Percentiles rank a stretch among this genome's conserved stretches.
These are phyloP conservation scores for Xanthostigma xanthostigma DNA, from an alignment of 2,888 invertebrate genomes.

Conservation along the genomic window DNA sequence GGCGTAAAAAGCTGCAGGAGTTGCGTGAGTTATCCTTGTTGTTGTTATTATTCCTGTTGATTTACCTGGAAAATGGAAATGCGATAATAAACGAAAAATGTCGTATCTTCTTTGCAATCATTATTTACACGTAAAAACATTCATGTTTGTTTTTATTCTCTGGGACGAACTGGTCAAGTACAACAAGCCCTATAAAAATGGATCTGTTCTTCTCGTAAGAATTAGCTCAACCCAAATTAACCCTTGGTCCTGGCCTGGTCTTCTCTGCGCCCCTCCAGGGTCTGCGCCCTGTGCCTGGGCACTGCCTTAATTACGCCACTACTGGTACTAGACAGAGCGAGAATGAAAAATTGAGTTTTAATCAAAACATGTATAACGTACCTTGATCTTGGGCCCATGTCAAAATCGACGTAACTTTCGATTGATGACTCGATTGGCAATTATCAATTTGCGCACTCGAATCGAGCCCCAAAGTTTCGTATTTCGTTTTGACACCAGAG, in stretches of 20 bases:
- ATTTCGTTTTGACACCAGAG: constrained; percentile 54
- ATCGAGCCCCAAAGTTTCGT: constrained; percentile 48
- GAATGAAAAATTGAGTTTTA: no score
- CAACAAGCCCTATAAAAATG: no score
- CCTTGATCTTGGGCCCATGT: constrained; percentile 51
- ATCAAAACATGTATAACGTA: constrained; percentile 15
- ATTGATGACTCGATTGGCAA: constrained; percentile 40
- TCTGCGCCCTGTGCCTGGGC: no score
- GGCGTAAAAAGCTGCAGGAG: constrained; percentile 35
- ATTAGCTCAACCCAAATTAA: no score
- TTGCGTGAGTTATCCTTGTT: constrained; percentile 48
- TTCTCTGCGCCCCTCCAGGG: no score
- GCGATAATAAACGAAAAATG: not conserved
- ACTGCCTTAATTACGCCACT: no score
- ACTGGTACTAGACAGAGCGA: no score
- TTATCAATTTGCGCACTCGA: constrained; percentile 43
- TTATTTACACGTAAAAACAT: not conserved
- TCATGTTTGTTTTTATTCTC: not conserved
- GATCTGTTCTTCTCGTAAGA: no score
- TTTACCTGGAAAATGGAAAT: constrained; percentile 3
- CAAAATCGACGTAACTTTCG: constrained; percentile 43
- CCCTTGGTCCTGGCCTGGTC: no score
- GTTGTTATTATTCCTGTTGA: constrained; percentile 44
- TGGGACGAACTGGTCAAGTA: no score
- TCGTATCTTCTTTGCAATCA: not conserved